These are phyloP conservation scores for Acrobasis repandana DNA, from an alignment of 2,888 invertebrate genomes.

Conservation along the genomic window DNA sequence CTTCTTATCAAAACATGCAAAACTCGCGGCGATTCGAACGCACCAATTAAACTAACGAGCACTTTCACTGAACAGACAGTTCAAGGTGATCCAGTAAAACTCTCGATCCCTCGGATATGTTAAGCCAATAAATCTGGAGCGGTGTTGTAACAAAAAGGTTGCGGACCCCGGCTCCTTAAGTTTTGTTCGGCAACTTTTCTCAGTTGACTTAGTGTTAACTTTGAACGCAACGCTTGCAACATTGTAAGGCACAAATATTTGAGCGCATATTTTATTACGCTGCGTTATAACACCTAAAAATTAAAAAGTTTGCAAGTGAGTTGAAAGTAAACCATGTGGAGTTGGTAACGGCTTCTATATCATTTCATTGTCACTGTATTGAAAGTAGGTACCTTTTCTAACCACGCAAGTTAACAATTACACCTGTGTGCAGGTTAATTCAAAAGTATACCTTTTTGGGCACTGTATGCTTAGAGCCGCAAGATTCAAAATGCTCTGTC, in stretches of 20 bases:
- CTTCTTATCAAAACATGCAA: constrained; percentile 67
- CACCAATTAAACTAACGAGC: constrained; percentile 76
- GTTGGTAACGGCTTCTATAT: no score
- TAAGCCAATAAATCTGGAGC: constrained; percentile 48
- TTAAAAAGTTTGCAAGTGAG: not conserved
- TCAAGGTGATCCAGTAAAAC: constrained; percentile 69
- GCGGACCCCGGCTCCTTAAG: constrained; percentile 6
- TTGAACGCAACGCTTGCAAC: constrained; percentile 5
- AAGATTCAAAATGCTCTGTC: no score
- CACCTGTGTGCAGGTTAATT: no score
- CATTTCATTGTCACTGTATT: no score
- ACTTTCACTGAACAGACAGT: constrained; percentile 76
- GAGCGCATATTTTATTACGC: not conserved
- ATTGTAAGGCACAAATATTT: constrained; percentile 7
- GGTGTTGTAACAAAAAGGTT: constrained; percentile 36
- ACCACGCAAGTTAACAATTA: no score
- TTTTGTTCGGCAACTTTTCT: constrained; percentile 20
- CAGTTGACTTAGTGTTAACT: not conserved
- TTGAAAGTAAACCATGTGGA: no score
- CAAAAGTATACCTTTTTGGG: no score
- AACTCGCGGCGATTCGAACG: constrained; percentile 54
- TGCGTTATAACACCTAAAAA: not conserved
- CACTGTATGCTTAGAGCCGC: no score
- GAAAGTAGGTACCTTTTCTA: no score
- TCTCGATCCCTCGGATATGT: constrained; percentile 45